phyloP scores from a whole-genome alignment of 2,797 vertebrate species.

The Nannoperca australis region DNA sequence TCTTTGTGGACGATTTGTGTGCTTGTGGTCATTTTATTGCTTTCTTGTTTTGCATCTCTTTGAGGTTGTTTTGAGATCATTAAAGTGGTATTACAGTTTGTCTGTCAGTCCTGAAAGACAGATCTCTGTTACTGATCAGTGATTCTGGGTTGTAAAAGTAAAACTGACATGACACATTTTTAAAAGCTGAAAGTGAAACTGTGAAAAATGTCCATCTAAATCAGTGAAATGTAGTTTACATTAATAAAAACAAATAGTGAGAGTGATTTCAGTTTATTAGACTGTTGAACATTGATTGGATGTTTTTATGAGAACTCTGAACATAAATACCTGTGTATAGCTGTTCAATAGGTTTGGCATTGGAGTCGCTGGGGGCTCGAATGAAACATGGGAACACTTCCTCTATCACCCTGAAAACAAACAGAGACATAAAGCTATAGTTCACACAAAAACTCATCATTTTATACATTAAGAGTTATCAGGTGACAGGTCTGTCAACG shows the following conservation, averaged over 20 bases:
- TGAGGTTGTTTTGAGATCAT: not conserved
- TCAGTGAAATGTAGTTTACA: too few species aligned
- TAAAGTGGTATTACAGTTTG: not conserved
- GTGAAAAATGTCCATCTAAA: too few species aligned
- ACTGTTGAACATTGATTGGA: not conserved
- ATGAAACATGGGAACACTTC: slow-evolving; percentile 91
- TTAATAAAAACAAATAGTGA: not conserved
- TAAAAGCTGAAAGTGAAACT: too few species aligned
- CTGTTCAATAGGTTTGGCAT: slow-evolving; percentile 94
- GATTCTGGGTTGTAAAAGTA: too few species aligned
- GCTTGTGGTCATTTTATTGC: not conserved
- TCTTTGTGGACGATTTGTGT: not conserved
- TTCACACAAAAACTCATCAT: not conserved
- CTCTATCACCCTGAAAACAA: slow-evolving; percentile 85
- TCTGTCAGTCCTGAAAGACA: too few species aligned
- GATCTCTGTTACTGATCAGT: not conserved
- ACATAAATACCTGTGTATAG: slow-evolving; percentile 87
- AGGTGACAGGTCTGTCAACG: not conserved
- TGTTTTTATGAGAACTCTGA: too few species aligned
- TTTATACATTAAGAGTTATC: not conserved
- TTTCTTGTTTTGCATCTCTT: not conserved
- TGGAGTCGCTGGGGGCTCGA: slow-evolving; percentile 93
- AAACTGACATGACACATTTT: too few species aligned
- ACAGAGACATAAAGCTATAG: not conserved
- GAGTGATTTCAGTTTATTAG: not conserved